These are phyloP conservation scores for Dermatophagoides farinae DNA, from an alignment of 1,140 invertebrate genomes.

Conservation along the genomic window DNA sequence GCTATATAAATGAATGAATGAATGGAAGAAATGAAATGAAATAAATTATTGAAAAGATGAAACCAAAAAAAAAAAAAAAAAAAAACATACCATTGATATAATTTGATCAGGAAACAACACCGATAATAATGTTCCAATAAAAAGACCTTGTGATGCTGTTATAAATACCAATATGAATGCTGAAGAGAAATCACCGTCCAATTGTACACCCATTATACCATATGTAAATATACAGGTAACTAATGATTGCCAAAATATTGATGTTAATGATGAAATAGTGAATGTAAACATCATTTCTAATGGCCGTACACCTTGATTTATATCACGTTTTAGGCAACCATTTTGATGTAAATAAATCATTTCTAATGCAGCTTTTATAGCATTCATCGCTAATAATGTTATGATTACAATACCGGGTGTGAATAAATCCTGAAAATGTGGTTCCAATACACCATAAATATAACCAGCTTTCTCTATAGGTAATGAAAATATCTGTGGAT, in stretches of 20 bases:
- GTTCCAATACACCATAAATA: slow-evolving; percentile 64
- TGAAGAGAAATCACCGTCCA: slow-evolving; percentile 42
- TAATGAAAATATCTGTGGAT: slow-evolving; percentile 11
- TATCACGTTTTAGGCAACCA: slow-evolving; percentile 62
- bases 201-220: slow-evolving; percentile 53
- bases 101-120: not conserved
- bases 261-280: slow-evolving; percentile 76
- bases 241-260: slow-evolving; percentile 74
- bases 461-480: slow-evolving; percentile 47
- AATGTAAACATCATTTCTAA: slow-evolving; percentile 76
- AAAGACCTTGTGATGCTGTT: slow-evolving; percentile 52
- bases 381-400: slow-evolving; percentile 86
- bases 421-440: slow-evolving; percentile 53
- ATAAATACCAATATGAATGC: slow-evolving; percentile 43
- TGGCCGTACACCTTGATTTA: slow-evolving; percentile 69
- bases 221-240: slow-evolving; percentile 65
- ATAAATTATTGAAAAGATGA: not conserved
- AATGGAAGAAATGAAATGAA: too few relatives aligned
- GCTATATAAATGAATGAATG: not conserved
- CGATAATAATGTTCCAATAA: not conserved
- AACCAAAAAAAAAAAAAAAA: not conserved
- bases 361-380: slow-evolving; percentile 69
- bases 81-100: not conserved
- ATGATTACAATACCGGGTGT: slow-evolving; percentile 28
- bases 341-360: slow-evolving; percentile 77